phyloP scores from a whole-genome alignment of 2,113 vertebrate genomes.

The Sander lucioperca region DNA sequence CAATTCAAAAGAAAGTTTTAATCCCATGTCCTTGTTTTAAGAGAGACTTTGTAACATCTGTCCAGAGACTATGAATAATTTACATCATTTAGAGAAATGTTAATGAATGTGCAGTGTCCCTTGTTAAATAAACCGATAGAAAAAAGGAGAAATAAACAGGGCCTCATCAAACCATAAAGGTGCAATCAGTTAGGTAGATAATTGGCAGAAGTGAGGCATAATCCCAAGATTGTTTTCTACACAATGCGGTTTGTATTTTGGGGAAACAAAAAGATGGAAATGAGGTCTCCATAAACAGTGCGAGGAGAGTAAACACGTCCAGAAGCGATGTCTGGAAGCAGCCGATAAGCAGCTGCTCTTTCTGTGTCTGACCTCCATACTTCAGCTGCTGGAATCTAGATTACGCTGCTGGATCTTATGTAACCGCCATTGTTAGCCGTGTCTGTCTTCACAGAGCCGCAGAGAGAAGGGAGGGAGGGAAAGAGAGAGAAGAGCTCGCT shows the following conservation, averaged over 20 bases:
- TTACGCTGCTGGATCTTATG: slow-evolving; percentile 17
- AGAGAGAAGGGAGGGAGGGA: too few species aligned
- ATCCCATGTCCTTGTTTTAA: too few species aligned
- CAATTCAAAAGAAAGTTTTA: too few species aligned
- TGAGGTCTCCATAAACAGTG: not conserved
- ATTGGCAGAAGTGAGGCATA: not conserved
- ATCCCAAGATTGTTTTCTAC: not conserved
- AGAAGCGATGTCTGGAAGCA: not conserved
- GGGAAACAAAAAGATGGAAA: not conserved
- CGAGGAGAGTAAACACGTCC: not conserved
- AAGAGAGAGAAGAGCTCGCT: too few species aligned
- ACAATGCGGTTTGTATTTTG: not conserved
- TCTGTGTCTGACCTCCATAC: not conserved
- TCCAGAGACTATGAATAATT: too few species aligned
- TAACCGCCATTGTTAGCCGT: slow-evolving; percentile 35
- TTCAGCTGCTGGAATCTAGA: slow-evolving; percentile 6
- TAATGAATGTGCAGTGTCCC: too few species aligned
- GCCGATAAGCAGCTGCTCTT: slow-evolving; percentile 12
- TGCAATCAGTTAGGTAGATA: not conserved
- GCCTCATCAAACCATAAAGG: too few species aligned
- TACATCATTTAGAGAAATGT: too few species aligned
- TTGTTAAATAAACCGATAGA: too few species aligned
- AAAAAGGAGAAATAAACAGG: too few species aligned
- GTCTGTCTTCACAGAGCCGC: not conserved
- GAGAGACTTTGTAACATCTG: too few species aligned